phyloP scores from a whole-genome alignment of 2,888 invertebrate genomes.

The Torymus texanus region DNA sequence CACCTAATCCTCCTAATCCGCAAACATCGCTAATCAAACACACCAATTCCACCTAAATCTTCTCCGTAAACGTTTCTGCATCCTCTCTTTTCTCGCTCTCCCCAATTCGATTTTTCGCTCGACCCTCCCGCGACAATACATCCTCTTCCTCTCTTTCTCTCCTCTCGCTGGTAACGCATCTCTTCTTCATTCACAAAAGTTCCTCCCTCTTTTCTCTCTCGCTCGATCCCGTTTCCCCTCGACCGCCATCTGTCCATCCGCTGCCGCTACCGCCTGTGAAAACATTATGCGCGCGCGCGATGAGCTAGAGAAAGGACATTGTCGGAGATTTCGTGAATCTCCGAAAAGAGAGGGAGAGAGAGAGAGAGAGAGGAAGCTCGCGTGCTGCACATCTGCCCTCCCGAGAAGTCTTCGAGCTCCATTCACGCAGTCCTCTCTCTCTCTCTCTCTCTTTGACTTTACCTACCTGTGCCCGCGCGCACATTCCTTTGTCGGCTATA shows the following conservation, averaged over 20 bases:
- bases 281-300: slow-evolving; percentile 16
- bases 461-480: too few relatives aligned
- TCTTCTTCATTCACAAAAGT: not conserved
- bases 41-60: too few relatives aligned
- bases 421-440: slow-evolving; percentile 53
- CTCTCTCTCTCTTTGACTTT: not conserved
- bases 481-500: too few relatives aligned
- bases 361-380: not conserved
- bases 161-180: not conserved
- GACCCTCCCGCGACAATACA: too few relatives aligned
- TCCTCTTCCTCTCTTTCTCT: too few relatives aligned
- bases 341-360: slow-evolving; percentile 34
- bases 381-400: slow-evolving; percentile 65
- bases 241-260: slow-evolving; percentile 59
- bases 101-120: too few relatives aligned
- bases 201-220: too few relatives aligned
- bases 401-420: slow-evolving; percentile 62
- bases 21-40: too few relatives aligned
- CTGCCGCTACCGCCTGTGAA: slow-evolving; percentile 4
- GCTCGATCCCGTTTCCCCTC: not conserved
- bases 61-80: too few relatives aligned
- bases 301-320: slow-evolving; percentile 38
- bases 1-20: too few relatives aligned
- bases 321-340: slow-evolving; percentile 42
- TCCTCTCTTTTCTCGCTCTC: too few relatives aligned